A percentile compares a stretch with the other conserved stretches of the same genome.
These are phyloP conservation scores for Ardeotis arabs DNA, from an alignment of 2,113 vertebrate species.

Conservation along the genomic window DNA sequence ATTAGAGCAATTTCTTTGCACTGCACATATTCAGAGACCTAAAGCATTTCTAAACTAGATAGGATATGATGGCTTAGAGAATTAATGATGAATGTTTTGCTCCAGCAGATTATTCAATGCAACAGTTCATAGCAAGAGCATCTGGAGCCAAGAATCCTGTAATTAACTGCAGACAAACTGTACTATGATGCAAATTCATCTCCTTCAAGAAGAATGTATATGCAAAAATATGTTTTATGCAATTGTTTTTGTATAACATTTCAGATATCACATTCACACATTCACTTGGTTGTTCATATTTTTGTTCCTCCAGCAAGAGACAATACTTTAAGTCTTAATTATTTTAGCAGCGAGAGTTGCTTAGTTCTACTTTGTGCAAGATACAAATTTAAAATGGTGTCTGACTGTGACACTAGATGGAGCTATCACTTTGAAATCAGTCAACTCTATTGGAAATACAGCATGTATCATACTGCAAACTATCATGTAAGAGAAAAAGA, in stretches of 20 bases:
- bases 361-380: background rate
- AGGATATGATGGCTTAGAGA: background rate
- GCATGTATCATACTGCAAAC: background rate
- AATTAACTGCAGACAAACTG: background rate
- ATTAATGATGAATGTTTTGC: background rate
- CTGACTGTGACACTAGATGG: slow-evolving; percentile 68
- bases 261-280: background rate
- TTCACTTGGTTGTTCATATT: background rate
- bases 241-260: background rate
- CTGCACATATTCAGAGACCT: background rate
- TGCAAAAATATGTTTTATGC: background rate
- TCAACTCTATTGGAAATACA: background rate
- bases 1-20: background rate
- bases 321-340: background rate
- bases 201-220: background rate
- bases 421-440: slow-evolving; percentile 42
- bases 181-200: background rate
- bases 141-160: background rate
- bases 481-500: background rate
- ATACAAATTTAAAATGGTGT: background rate
- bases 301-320: background rate
- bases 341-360: background rate
- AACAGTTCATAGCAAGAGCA: background rate
- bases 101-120: background rate
- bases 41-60: background rate